These are phyloP conservation scores for human (Homo sapiens) DNA, from an alignment of 2,113 vertebrate genomes.

Conservation along the genomic window DNA sequence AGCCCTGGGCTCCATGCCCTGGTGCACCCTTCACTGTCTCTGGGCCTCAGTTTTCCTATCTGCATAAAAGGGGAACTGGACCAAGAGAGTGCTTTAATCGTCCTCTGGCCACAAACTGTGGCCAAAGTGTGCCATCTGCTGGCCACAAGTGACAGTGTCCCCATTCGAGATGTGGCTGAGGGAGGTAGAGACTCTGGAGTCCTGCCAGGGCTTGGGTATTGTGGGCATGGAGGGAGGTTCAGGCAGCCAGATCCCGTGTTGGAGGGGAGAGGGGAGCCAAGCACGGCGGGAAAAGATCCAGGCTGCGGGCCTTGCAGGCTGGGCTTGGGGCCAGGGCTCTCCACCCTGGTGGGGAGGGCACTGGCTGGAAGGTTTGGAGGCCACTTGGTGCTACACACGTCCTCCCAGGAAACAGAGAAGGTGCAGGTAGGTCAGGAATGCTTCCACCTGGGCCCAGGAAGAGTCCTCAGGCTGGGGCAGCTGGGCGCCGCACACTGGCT, in stretches of 20 bases:
- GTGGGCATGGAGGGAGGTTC: background rate
- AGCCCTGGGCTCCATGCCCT: background rate
- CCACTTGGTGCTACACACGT: background rate
- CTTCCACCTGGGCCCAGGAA: background rate
- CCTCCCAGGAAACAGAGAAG: background rate
- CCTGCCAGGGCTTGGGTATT: background rate
- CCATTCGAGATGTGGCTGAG: rapidly evolving
- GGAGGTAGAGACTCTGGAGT: background rate
- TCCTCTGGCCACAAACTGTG: background rate
- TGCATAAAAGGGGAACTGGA: too few relatives aligned
- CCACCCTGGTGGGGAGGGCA: background rate
- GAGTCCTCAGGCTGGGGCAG: background rate
- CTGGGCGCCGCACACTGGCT: background rate
- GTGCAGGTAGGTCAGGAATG: too few relatives aligned
- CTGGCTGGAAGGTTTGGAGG: background rate
- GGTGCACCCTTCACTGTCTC: background rate
- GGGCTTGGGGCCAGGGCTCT: background rate
- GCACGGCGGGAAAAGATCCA: too few relatives aligned
- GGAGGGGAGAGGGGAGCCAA: rapidly evolving
- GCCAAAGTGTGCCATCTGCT: constrained; percentile 34
- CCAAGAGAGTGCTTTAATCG: rapidly evolving
- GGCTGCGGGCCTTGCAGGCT: background rate
- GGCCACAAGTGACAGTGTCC: background rate
- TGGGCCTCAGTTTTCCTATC: background rate
- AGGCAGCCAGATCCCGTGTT: background rate